Percentiles rank a stretch among this genome's conserved stretches.
These are phyloP conservation scores for Calameuta idolon DNA, from an alignment of 2,888 invertebrate species.

Conservation along the genomic window DNA sequence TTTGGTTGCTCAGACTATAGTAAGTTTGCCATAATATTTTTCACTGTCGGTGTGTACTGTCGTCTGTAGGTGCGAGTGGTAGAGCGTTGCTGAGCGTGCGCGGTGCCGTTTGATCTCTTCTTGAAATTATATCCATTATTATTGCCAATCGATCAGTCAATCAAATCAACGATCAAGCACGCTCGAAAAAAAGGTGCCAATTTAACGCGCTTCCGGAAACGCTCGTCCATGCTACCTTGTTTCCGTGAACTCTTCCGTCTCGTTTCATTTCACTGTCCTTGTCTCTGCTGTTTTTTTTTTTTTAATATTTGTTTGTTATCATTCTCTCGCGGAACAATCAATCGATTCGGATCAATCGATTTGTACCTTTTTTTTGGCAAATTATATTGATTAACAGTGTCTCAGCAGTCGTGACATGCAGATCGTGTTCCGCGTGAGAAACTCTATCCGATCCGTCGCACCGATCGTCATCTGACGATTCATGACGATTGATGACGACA, in stretches of 20 bases:
- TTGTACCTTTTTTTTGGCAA: background rate
- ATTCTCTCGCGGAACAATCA: background rate
- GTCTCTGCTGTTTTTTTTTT: background rate
- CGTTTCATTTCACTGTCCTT: background rate
- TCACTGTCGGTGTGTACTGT: background rate
- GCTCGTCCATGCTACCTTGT: background rate
- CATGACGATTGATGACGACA: background rate
- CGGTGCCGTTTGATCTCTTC: background rate
- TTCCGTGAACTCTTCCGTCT: background rate
- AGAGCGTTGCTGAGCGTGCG: background rate
- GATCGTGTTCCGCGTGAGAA: background rate
- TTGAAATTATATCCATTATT: background rate
- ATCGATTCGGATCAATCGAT: background rate
- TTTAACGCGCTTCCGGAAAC: background rate
- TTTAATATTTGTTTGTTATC: background rate
- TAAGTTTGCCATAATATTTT: conserved; percentile 55
- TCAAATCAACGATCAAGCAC: background rate
- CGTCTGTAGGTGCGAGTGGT: background rate
- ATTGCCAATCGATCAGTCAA: background rate
- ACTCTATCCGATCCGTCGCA: background rate
- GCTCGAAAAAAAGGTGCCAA: background rate
- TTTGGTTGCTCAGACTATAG: conserved; percentile 56
- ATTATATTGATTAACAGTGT: background rate
- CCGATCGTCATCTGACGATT: background rate
- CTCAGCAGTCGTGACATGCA: background rate